A percentile compares a stretch with the other conserved stretches of the same genome.
These are phyloP conservation scores for Mya arenaria DNA, from an alignment of 1,140 invertebrate genomes.

Conservation along the genomic window DNA sequence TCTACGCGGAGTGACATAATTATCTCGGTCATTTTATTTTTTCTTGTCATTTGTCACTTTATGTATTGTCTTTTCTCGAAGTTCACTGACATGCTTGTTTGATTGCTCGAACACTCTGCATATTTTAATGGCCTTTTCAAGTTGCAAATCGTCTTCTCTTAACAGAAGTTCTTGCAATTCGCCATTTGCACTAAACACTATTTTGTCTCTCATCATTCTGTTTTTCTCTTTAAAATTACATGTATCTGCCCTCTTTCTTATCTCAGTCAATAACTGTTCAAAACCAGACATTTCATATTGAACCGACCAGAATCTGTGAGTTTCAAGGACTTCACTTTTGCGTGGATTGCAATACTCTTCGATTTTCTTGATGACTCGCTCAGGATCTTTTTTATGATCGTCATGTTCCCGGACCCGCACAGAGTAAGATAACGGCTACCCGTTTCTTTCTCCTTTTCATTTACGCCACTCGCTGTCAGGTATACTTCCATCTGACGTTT, in stretches of 20 bases:
- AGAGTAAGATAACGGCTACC: constrained; percentile 2
- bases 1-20: neutral
- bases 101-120: neutral
- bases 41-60: neutral
- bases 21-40: neutral
- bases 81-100: constrained; percentile 7
- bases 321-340: constrained; percentile 18
- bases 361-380: constrained; percentile 19
- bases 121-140: constrained; percentile 4
- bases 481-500: constrained; percentile 28
- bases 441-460: constrained; percentile 1
- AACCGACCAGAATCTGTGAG: constrained; percentile 15
- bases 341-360: constrained; percentile 23
- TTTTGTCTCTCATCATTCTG: constrained; percentile 47
- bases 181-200: constrained; percentile 2
- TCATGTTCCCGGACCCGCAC: neutral
- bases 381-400: constrained; percentile 3
- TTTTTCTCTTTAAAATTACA: constrained; percentile 43
- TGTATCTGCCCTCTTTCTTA: neutral
- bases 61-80: neutral
- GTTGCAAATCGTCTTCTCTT: constrained; percentile 16
- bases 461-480: constrained; percentile 5
- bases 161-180: constrained; percentile 28
- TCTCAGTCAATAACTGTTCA: neutral
- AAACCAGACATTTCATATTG: neutral